Evolutionary conservation across 2,797 vertebrate genomes (phyloP).

Genomic region (Leptoclinus maculatus): DNA sequence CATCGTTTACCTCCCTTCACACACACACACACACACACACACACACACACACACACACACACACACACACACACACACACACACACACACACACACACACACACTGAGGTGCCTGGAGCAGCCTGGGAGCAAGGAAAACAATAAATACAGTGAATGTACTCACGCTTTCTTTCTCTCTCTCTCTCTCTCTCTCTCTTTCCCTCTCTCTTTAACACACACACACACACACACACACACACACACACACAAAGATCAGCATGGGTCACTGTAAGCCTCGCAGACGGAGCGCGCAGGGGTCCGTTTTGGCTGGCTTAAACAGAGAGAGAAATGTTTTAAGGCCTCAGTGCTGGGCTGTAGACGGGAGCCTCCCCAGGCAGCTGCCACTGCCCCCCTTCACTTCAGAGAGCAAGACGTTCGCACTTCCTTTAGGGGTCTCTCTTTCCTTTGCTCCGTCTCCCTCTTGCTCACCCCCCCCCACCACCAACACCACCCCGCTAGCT

Average conservation of each 20-base stretch:
- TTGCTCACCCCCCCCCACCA: slow-evolving; percentile 3
- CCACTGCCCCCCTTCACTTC: slow-evolving; percentile 74
- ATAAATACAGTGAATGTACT: slow-evolving; percentile 77
- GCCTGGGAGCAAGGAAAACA: slow-evolving; percentile 82
- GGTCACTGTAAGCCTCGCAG: slow-evolving; percentile 84
- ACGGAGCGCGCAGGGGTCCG: slow-evolving; percentile 77
- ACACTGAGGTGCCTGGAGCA: slow-evolving; percentile 78
- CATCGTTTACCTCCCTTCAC: slow-evolving; percentile 76
- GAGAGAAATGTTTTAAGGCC: slow-evolving; percentile 81
- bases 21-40: slow-evolving; percentile 35
- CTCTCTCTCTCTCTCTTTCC: not conserved
- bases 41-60: slow-evolving; percentile 44
- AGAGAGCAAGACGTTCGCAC: slow-evolving; percentile 68
- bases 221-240: slow-evolving; percentile 34
- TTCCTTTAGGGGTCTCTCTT: slow-evolving; percentile 79
- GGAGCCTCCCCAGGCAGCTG: slow-evolving; percentile 72
- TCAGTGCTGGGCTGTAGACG: slow-evolving; percentile 67
- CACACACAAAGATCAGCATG: slow-evolving; percentile 73
- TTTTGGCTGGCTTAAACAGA: slow-evolving; percentile 79
- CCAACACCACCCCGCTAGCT: slow-evolving; percentile 32
- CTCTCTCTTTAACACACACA: slow-evolving; percentile 11
- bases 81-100: slow-evolving; percentile 71
- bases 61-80: slow-evolving; percentile 34
- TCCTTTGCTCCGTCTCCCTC: slow-evolving; percentile 53
- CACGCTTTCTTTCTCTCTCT: slow-evolving; percentile 63